These are phyloP conservation scores for Virgularia gustaviana DNA, from an alignment of 92 coral and sea anemone genomes.

Conservation along the genomic window DNA sequence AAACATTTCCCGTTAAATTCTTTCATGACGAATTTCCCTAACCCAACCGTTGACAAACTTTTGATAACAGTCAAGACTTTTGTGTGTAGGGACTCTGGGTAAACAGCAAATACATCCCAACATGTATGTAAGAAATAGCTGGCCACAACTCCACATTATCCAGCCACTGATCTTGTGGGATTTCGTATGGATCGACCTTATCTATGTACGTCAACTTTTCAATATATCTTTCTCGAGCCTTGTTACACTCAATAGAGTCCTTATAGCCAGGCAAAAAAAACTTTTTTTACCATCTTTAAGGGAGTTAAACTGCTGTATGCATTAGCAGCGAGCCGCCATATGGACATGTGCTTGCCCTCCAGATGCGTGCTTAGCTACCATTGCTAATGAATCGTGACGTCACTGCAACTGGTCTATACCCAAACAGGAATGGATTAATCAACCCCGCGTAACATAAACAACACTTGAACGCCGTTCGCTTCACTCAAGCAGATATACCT, in stretches of 20 bases:
- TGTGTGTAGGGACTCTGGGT: conserved; percentile 56
- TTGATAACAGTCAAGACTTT: conserved; percentile 54
- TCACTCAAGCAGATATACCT: too few relatives aligned
- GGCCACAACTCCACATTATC: conserved; percentile 50
- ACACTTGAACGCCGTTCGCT: too few relatives aligned
- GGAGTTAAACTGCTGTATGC: neutral
- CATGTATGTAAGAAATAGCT: conserved; percentile 43
- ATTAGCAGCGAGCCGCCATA: neutral
- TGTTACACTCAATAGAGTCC: neutral
- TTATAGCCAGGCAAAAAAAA: neutral
- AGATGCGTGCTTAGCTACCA: neutral
- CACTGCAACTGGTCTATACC: too few relatives aligned
- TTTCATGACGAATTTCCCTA: conserved; percentile 16
- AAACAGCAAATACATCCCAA: conserved; percentile 60
- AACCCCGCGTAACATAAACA: too few relatives aligned
- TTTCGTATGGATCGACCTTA: conserved; percentile 48
- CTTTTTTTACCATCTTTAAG: neutral
- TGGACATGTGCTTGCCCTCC: too few relatives aligned
- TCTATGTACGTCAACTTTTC: neutral
- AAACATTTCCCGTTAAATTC: conserved; percentile 14
- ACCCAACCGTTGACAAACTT: conserved; percentile 27
- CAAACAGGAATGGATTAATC: too few relatives aligned
- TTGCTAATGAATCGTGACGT: too few relatives aligned
- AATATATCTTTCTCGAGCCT: neutral
- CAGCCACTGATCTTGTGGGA: conserved; percentile 33